A percentile compares a stretch with the other conserved stretches of the same genome.
Evolutionary conservation across 2,113 vertebrate genomes (phyloP).

Genomic region (Laterallus jamaicensis): DNA sequence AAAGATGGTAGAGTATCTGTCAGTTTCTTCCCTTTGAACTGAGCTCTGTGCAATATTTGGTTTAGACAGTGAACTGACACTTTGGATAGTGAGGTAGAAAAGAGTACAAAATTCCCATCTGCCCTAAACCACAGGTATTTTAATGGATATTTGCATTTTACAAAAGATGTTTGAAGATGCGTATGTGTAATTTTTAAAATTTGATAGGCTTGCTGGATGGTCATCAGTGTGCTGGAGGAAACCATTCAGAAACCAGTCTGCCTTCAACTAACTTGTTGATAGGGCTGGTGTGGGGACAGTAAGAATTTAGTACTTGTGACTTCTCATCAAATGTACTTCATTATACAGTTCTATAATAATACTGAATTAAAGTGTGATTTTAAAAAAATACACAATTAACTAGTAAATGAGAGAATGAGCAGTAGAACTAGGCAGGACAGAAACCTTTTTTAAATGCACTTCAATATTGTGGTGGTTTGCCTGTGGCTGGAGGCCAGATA

Average conservation of each 20-base stretch:
- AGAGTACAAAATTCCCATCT: background rate
- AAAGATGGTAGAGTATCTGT: conserved; percentile 83
- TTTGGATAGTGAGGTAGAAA: background rate
- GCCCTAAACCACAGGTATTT: background rate
- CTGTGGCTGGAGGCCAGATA: no score
- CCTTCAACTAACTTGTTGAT: background rate
- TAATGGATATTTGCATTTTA: background rate
- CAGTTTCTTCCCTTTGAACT: background rate
- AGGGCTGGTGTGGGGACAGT: background rate
- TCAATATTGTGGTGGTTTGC: no score
- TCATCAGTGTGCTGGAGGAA: background rate
- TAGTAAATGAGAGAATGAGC: background rate
- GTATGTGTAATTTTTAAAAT: background rate
- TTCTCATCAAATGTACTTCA: background rate
- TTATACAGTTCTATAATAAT: background rate
- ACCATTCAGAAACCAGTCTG: background rate
- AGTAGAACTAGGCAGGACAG: background rate
- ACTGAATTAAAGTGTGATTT: background rate
- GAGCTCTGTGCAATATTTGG: accelerated
- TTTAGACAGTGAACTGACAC: background rate
- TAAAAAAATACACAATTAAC: background rate
- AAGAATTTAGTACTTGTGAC: background rate
- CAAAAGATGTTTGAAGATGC: background rate
- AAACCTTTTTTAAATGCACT: background rate
- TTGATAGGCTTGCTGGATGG: background rate